Evolutionary conservation across 2,888 invertebrate genomes (phyloP).

Genomic region (Ectemnius lituratus): DNA sequence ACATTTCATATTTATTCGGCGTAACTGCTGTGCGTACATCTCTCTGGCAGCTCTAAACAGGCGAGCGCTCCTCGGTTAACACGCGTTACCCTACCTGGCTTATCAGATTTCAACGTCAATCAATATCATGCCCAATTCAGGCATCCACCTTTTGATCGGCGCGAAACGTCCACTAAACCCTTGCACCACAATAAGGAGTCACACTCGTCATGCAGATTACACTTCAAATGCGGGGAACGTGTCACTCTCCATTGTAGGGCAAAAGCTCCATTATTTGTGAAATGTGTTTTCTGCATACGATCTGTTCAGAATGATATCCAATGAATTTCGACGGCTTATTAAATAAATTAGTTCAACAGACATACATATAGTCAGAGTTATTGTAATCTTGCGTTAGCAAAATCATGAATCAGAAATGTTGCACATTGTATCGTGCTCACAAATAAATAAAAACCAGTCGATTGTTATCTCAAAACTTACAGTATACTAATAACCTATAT

Average conservation of each 20-base stretch:
- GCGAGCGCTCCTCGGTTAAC: neutral
- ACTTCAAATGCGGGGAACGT: no score
- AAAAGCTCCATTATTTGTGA: neutral
- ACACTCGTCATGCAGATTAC: no score
- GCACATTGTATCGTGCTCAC: no score
- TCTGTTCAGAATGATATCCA: neutral
- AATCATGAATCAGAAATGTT: no score
- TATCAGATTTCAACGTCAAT: slow-evolving; percentile 7
- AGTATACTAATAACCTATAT: no score
- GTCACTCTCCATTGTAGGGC: neutral
- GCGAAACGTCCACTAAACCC: neutral
- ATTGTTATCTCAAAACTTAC: no score
- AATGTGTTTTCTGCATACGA: neutral
- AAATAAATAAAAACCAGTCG: no score
- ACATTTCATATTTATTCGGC: neutral
- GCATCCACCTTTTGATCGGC: slow-evolving; percentile 1
- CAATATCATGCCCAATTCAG: slow-evolving; percentile 7
- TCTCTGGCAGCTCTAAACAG: neutral
- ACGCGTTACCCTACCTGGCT: slow-evolving; percentile 4
- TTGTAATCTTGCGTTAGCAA: no score
- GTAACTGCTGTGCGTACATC: neutral
- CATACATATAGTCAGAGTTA: no score
- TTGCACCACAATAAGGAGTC: neutral
- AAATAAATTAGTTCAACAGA: no score
- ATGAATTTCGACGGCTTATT: neutral